A percentile compares a stretch with the other conserved stretches of the same genome.
Conservation (phyloP, 2,888 invertebrate species). For the Steinernema carpocapsae region DNA sequence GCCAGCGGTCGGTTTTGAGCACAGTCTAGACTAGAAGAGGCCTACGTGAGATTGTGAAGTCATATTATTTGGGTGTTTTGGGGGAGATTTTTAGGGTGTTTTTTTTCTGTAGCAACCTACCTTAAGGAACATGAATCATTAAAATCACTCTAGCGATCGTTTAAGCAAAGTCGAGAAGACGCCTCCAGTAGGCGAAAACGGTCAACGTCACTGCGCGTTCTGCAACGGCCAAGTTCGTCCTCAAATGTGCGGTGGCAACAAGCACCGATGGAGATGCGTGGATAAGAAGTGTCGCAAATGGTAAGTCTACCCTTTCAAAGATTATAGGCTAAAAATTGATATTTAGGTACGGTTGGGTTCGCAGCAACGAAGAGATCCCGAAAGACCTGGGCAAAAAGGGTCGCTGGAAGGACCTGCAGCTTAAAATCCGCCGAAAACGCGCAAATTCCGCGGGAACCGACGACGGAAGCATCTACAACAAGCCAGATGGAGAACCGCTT, state of each 20-base stretch:
- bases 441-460: conserved; percentile 25
- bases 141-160: conserved; percentile 12
- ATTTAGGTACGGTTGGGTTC: conserved; percentile 64
- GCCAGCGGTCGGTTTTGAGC: no score
- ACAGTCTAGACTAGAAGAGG: no score
- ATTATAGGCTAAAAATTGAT: background rate
- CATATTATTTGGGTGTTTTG: no score
- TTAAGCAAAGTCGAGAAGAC: conserved; percentile 65
- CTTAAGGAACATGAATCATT: no score
- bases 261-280: conserved; percentile 65
- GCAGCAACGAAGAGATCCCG: conserved; percentile 63
- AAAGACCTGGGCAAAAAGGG: conserved; percentile 59
- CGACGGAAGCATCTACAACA: conserved; percentile 18
- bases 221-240: conserved; percentile 63
- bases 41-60: no score
- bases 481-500: background rate
- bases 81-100: no score
- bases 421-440: conserved; percentile 23
- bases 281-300: conserved; percentile 67
- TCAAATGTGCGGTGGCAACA: conserved; percentile 62
- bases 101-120: no score
- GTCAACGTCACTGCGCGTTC: conserved; percentile 57
- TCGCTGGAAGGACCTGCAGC: conserved; percentile 47
- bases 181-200: conserved; percentile 56
- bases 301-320: conserved; percentile 44